Base-by-base conservation (phyloP, 2,888 invertebrate species). In the Leucophenga montana region DNA sequence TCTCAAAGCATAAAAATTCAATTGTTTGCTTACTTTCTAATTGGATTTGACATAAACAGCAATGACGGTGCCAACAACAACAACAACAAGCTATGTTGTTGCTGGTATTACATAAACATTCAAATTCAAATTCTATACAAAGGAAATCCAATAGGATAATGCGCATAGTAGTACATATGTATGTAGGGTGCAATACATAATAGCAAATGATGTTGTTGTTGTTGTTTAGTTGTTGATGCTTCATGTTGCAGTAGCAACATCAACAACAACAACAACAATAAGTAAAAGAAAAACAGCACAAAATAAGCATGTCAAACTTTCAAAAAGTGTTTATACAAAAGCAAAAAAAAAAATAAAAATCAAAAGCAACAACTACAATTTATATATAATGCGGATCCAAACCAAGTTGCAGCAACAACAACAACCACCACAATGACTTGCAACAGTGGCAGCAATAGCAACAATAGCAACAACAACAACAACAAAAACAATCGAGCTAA, bases 231-330 rank as follows among this genome's bases (percentile, higher is more conserved):
- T 56, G 56, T 22, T 56, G 56, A 22, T 22, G 22, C 14, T 3
- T 9, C 54, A 54, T 54, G 20, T 31, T 48, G 46, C 44, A 48
- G 62, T 61, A 64, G 62, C 46, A n/a, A 48, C 4, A n/a, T 8
- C 20, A 48, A 64, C 22, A 46, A 62, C 3, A 62, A 46, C 44
- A 46, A 20, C 44, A 62, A 8, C 44, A 46, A 44, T 18, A 48
- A 48, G 48, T 16, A 48, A n/a, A 8, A 13, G 14, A 48, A 48
- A 48, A 62, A 20, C 44, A 62, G 14, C 14, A 59, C 31, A 61
- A 56, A 57, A 54, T 54, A 22, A 64, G 48, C 62, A 64, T 64
- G 62, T 64, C 22, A 48, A 64, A 64, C 62, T 64, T 64, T 64
- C 46, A 48, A 64, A 64, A 18, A n/a, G 50, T 61, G 33, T 39